Percentiles rank a stretch among this genome's conserved stretches.
Conservation (phyloP, 2,888 invertebrate genomes). For the Pseudolycoriella hygida region DNA sequence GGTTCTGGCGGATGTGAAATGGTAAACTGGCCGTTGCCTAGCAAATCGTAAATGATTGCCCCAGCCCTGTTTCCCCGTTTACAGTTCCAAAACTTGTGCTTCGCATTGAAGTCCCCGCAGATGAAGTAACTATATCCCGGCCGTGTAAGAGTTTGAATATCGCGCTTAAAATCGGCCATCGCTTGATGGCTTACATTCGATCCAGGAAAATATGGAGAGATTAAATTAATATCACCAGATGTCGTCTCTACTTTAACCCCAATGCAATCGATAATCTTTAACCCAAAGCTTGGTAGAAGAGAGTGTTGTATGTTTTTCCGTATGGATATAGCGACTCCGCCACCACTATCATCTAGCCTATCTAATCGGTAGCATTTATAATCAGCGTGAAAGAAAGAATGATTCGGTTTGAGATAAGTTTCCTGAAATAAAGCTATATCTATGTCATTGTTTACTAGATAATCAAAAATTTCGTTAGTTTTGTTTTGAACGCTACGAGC, state of each 20-base stretch:
- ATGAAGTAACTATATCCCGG: not conserved
- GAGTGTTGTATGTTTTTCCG: not conserved
- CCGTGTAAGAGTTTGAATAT: not conserved
- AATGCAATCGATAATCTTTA: not conserved
- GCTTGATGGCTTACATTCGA: not conserved
- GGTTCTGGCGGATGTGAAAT: no score
- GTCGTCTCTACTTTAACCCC: not conserved
- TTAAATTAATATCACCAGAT: not conserved
- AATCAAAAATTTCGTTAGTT: no score
- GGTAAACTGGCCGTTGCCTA: no score
- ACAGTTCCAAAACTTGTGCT: no score
- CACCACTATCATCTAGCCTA: not conserved
- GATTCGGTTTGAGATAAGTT: no score
- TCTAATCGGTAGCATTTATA: not conserved
- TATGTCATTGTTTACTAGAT: no score
- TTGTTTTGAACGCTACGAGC: no score
- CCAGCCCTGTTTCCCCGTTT: no score
- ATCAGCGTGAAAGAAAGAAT: not conserved
- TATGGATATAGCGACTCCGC: not conserved
- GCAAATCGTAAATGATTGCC: no score
- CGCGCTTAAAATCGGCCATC: not conserved
- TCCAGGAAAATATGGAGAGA: slow-evolving; percentile 2
- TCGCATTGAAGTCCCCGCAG: no score
- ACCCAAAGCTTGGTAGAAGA: not conserved
- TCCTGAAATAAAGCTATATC: no score